Conservation (phyloP, 2,888 invertebrate species). For the Nomada ferruginata region DNA sequence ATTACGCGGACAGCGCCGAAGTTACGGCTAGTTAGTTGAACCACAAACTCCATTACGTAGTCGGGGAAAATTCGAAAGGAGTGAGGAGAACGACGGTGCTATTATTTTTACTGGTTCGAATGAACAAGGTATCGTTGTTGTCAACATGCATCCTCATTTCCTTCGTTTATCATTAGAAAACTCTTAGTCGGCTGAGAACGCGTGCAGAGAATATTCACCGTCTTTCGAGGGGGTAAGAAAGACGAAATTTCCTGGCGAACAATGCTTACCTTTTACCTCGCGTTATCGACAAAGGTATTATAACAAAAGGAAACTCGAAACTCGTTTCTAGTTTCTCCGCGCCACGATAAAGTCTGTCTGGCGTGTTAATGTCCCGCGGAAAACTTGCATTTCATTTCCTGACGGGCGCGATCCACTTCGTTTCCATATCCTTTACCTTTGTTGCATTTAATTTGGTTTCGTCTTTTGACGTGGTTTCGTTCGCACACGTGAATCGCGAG, state of each 20-base stretch:
- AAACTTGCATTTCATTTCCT: conserved; percentile 63
- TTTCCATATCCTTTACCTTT: conserved; percentile 15
- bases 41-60: conserved; percentile 64
- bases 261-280: conserved; percentile 15
- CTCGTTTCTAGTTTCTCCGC: conserved; percentile 24
- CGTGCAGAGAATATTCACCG: conserved; percentile 56
- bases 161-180: conserved; percentile 39
- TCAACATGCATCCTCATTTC: conserved; percentile 45
- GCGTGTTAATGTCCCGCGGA: conserved; percentile 48
- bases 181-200: conserved; percentile 1
- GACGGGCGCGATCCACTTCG: background rate
- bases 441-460: conserved; percentile 25
- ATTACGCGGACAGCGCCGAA: conserved; percentile 44
- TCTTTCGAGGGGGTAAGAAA: conserved; percentile 13
- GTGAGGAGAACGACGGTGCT: background rate
- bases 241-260: conserved; percentile 43
- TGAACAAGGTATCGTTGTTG: conserved; percentile 45
- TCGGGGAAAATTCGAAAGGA: conserved; percentile 43
- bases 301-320: conserved; percentile 49
- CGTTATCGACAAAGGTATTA: conserved; percentile 41
- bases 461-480: too few relatives aligned
- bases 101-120: conserved; percentile 41
- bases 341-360: conserved; percentile 1
- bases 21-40: conserved; percentile 53
- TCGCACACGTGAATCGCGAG: too few relatives aligned